Evolutionary conservation across 2,113 vertebrate genomes (phyloP), one percentile per base, ranked within the genome.

Genomic region (Enhydra lutris): DNA sequence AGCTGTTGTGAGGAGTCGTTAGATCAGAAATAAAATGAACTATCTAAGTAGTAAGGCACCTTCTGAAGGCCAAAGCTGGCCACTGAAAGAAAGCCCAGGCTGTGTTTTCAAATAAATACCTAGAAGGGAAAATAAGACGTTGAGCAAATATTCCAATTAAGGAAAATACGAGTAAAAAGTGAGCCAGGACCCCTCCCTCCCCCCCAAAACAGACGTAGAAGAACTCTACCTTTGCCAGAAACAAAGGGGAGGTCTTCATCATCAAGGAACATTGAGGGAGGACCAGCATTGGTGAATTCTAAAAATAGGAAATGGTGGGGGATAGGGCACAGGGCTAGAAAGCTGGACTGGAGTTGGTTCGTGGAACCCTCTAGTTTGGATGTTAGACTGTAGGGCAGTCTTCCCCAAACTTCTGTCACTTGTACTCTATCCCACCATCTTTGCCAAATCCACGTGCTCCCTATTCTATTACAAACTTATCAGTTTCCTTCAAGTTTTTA

Each of bases 261-360:
- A 14, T 6, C 13, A 1, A 67, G 1, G 36, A 11, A 0, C 3
- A 17, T 36, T 29, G 20, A 26, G 3, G 21, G 8, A 59, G 11
- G 14, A 21, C 50, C 3, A 73, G 3, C 36, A 14, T 67, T n/a
- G 21, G 55, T 3, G 9, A 6, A 39, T 23, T 67, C 45, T n/a
- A n/a, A 59, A 15, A 73, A 52, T 6, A 61, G 31, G 8, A 79
- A 47, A 57, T 2, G 3, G 4, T 17, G 17, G 14, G 42, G 7
- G 14, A 3, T n/a, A 20, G 17, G 4, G 12, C 4, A 29, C 1
- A 1, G 42, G 5, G 0, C 26, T 7, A 10, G 18, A 7, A 63
- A 34, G 36, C 55, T 42, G 0, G 1, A 12, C 20, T 55, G 24
- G 36, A 4, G 26, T 13, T 47, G 39, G 15, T 13, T 45, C 11